Evolutionary conservation across 1,140 invertebrate genomes (phyloP).

Genomic region (Andrena cerasifolii): DNA sequence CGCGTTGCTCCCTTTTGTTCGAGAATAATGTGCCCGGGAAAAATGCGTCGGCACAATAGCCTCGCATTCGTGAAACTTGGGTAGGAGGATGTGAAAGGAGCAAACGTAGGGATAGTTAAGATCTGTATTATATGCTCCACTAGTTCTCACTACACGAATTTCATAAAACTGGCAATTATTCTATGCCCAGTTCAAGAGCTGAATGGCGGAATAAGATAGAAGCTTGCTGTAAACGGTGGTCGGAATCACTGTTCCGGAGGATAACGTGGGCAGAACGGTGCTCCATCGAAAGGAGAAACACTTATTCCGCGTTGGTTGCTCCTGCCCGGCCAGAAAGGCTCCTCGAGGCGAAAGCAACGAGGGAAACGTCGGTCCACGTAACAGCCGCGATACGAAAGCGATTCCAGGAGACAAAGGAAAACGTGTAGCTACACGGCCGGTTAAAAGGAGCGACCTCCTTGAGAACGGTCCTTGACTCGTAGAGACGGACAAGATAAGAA

Average conservation of each 20-base stretch:
- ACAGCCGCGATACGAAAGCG: slow-evolving; percentile 41
- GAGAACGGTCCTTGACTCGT: slow-evolving; percentile 83
- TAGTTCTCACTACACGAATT: no score
- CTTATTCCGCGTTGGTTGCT: slow-evolving; percentile 3
- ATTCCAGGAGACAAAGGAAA: slow-evolving; percentile 64
- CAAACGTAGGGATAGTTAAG: no score
- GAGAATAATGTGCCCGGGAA: background rate
- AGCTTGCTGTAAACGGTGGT: no score
- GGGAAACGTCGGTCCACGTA: slow-evolving; percentile 29
- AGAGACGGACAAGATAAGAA: slow-evolving; percentile 63
- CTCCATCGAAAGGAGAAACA: no score
- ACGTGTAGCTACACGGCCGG: slow-evolving; percentile 55
- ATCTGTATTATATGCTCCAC: no score
- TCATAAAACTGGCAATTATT: no score
- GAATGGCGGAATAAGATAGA: no score
- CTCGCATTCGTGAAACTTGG: background rate
- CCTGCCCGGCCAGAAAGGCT: background rate
- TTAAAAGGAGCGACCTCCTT: slow-evolving; percentile 80
- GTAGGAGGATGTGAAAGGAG: background rate
- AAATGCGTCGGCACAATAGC: no score
- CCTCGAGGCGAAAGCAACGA: background rate
- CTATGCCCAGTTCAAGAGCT: no score
- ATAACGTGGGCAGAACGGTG: no score
- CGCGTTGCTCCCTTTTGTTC: background rate
- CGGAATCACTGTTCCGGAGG: no score